Evolutionary conservation across 2,888 invertebrate genomes (phyloP), one percentile per base, ranked within the genome.

Genomic region (Apodemia mormo): DNA sequence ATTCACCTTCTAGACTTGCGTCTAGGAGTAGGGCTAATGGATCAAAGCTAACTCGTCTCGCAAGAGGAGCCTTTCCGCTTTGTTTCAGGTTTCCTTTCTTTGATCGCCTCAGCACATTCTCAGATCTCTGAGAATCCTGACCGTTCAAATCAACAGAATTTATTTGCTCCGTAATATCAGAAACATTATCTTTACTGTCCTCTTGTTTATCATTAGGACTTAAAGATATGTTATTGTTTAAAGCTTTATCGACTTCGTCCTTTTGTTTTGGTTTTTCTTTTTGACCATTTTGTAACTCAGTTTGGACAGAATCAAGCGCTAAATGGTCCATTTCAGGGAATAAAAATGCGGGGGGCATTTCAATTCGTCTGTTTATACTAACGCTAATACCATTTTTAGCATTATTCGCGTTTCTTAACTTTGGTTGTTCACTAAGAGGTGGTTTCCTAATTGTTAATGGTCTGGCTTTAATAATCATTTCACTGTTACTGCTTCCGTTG

Each of bases 1-100:
- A 94, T 88, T 99, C 99, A 61, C 99, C 99, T 89, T 99, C 99
- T 76, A 99, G 94, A 80, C 99, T 98, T 65, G 99, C 99, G 89
- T 99, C 99, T 81, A 99, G 94, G 67, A 99, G 94, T 67, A 99
- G 94, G 0, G 99, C 99, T 80, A 99, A 94, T 30, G 99, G 99
- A 94, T 99, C 99, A 85, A 99, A 99, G 85, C 98, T 98, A 54
- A 99, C 99, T 72, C 98, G 94, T 76, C 98, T 94, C 5, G 96
- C 95, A 52, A 96, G 84, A 80, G 96, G 97, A 37, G 95, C 95
- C 79, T 96, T 96, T 37, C 96, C 95, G 67, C 95, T 95, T 80
- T 95, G 95, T 85, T 98, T 97, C 79, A 97, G 88, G 81, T 97
- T 97, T 65, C 97, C 97, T 84, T 97, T 97, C 87, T 96, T 96